Evolutionary conservation across 2,113 vertebrate species (phyloP).

Genomic region (Sorex fumeus): DNA sequence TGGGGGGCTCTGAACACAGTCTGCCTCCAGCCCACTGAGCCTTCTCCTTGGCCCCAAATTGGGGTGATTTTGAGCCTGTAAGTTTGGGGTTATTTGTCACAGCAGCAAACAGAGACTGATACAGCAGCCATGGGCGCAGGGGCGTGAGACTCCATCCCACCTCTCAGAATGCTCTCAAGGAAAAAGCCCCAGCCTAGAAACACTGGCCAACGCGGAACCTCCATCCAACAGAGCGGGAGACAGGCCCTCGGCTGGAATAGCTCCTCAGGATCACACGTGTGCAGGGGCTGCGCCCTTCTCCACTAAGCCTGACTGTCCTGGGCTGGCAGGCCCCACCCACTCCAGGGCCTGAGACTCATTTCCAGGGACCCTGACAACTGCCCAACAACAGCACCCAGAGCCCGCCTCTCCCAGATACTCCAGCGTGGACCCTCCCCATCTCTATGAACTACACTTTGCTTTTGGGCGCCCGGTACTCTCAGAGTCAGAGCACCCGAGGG

Average conservation of each 20-base stretch:
- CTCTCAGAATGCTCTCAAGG: too few species aligned
- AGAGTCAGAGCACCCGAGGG: too few species aligned
- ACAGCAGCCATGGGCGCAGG: neutral
- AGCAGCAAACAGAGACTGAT: neutral
- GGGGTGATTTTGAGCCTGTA: neutral
- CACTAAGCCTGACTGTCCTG: neutral
- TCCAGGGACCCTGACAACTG: neutral
- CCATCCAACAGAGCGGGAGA: neutral
- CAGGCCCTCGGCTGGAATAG: neutral
- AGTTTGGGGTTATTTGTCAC: neutral
- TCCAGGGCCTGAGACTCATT: neutral
- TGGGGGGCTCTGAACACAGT: too few species aligned
- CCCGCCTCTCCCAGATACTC: neutral
- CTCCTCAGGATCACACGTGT: neutral
- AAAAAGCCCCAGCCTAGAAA: neutral
- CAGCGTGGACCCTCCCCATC: neutral
- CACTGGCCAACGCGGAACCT: neutral
- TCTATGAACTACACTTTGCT: neutral
- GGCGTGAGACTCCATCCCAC: too few species aligned
- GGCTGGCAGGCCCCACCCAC: neutral
- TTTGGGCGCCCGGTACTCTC: neutral
- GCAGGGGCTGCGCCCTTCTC: neutral
- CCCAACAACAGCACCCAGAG: neutral
- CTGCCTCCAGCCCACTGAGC: too few species aligned
- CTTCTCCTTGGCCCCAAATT: too few species aligned